Conservation (phyloP, 1,140 invertebrate species). For the roundworm (Caenorhabditis elegans) region WBcel235 BX284604.4:3748501-3749000, state of each 20-base stretch:
- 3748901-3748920: no score
- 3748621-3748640: slow-evolving; percentile 8
- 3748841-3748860: no score
- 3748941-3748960: no score
- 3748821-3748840: no score
- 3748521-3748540: background rate
- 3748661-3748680: slow-evolving; percentile 40
- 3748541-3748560: background rate
- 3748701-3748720: slow-evolving; percentile 41
- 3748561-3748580: slow-evolving; percentile 17
- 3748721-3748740: slow-evolving; percentile 40
- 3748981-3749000: no score
- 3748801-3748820: background rate
- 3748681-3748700: slow-evolving; percentile 50
- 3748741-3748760: slow-evolving; percentile 43
- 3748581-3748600: background rate
- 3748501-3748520: background rate
- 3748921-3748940: no score
- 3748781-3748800: slow-evolving; percentile 39
- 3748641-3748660: background rate
- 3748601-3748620: background rate
- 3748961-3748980: no score
- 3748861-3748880: no score
- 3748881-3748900: no score
- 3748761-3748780: slow-evolving; percentile 45